Evolutionary conservation across 2,888 invertebrate species (phyloP).

Genomic region (Digitonthophagus gazella): DNA sequence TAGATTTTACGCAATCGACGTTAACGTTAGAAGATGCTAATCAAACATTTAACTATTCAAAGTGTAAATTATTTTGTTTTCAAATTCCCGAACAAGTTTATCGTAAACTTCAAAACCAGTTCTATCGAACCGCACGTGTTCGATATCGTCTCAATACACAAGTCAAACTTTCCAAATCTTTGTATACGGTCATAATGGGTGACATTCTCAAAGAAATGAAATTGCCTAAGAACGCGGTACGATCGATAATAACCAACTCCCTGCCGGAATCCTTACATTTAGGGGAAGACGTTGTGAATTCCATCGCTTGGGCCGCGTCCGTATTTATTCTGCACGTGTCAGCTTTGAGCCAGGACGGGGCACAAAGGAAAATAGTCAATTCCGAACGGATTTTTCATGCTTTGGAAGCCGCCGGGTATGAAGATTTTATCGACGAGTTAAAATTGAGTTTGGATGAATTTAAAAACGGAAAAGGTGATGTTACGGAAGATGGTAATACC

Average conservation of each 20-base stretch:
- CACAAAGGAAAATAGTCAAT: not conserved
- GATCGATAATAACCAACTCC: not conserved
- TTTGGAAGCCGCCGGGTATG: not conserved
- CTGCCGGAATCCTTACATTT: not conserved
- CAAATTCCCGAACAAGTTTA: not conserved
- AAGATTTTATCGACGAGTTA: not conserved
- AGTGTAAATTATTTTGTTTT: not conserved
- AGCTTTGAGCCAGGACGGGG: not conserved
- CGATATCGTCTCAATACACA: not conserved
- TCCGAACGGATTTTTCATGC: not conserved
- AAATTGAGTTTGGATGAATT: not conserved
- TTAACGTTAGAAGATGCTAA: too few relatives aligned
- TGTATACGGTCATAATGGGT: not conserved
- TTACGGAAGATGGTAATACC: not conserved
- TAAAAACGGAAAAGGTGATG: not conserved
- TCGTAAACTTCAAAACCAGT: not conserved
- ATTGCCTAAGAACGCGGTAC: not conserved
- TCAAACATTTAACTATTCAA: not conserved
- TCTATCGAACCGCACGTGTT: not conserved
- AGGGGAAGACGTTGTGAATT: not conserved
- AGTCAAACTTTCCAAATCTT: too few relatives aligned
- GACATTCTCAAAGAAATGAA: not conserved
- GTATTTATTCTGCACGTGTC: constrained; percentile 3
- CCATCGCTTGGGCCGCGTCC: constrained; percentile 1
- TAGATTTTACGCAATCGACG: not conserved